phyloP scores from a whole-genome alignment of 2,888 invertebrate genomes.

The Candidula unifasciata region DNA sequence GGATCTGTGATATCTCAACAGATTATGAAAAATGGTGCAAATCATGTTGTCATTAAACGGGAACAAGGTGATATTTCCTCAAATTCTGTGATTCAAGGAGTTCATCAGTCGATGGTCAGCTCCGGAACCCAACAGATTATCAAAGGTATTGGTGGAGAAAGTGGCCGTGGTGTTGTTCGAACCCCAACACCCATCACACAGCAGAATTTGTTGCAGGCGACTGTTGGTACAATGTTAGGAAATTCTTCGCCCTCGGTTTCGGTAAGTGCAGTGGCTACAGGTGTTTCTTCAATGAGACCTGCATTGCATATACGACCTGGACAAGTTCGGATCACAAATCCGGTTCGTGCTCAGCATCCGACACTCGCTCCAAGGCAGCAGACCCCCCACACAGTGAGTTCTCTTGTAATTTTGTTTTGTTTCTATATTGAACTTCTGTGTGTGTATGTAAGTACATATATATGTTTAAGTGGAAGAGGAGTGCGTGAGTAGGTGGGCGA shows the following conservation, averaged over 20 bases:
- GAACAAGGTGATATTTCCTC: conserved; percentile 52
- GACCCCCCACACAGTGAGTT: conserved; percentile 48
- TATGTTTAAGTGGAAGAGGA: too few species aligned
- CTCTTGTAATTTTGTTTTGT: background rate
- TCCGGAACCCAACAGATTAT: conserved; percentile 37
- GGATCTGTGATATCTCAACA: conserved; percentile 56
- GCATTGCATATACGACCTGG: conserved; percentile 45
- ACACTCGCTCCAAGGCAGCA: conserved; percentile 70
- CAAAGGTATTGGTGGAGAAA: conserved; percentile 49
- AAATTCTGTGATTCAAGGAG: conserved; percentile 51
- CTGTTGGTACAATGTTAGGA: conserved; percentile 63
- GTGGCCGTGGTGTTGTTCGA: conserved; percentile 67
- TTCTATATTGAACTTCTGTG: background rate
- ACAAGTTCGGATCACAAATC: conserved; percentile 52
- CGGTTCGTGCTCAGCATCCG: conserved; percentile 57
- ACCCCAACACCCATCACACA: conserved; percentile 62
- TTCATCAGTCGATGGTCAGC: conserved; percentile 46
- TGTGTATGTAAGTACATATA: too few species aligned
- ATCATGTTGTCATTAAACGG: conserved; percentile 50
- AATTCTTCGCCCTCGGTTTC: conserved; percentile 59
- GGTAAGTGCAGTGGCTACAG: conserved; percentile 60
- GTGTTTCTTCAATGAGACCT: conserved; percentile 49
- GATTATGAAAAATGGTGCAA: conserved; percentile 58
- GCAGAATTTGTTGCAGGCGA: conserved; percentile 63
- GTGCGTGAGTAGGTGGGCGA: too few species aligned